phyloP scores from a whole-genome alignment of 2,113 vertebrate species.

The Oryzias celebensis region DNA sequence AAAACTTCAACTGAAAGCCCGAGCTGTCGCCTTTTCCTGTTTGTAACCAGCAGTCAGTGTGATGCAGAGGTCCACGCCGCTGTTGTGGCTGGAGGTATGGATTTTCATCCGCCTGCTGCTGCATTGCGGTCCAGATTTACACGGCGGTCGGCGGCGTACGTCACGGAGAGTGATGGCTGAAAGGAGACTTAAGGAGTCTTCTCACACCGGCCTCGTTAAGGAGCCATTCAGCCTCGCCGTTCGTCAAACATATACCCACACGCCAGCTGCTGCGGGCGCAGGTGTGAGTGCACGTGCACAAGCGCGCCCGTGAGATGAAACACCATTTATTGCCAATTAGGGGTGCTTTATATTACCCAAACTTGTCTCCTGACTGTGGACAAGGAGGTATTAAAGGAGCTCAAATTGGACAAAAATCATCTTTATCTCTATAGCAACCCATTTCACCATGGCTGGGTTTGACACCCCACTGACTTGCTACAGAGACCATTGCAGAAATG shows the following conservation, averaged over 20 bases:
- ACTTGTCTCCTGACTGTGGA: constrained; percentile 50
- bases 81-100: constrained; percentile 31
- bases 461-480: constrained; percentile 41
- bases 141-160: constrained; percentile 39
- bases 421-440: constrained; percentile 64
- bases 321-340: constrained; percentile 67
- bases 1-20: background rate
- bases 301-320: constrained; percentile 17
- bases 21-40: background rate
- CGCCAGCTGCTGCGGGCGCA: constrained; percentile 57
- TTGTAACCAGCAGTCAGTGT: background rate
- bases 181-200: constrained; percentile 53
- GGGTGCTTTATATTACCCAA: constrained; percentile 60
- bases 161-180: constrained; percentile 43
- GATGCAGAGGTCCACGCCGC: constrained; percentile 22
- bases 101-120: constrained; percentile 45
- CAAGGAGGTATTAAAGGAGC: constrained; percentile 55
- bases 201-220: constrained; percentile 66
- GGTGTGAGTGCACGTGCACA: constrained; percentile 29
- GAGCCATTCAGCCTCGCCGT: constrained; percentile 50
- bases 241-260: constrained; percentile 57
- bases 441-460: constrained; percentile 36
- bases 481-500: constrained; percentile 33
- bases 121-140: constrained; percentile 49
- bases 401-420: constrained; percentile 64